Base-by-base conservation (phyloP, 2,888 invertebrate genomes). In the Scaptomyza cyrtandrae region DNA sequence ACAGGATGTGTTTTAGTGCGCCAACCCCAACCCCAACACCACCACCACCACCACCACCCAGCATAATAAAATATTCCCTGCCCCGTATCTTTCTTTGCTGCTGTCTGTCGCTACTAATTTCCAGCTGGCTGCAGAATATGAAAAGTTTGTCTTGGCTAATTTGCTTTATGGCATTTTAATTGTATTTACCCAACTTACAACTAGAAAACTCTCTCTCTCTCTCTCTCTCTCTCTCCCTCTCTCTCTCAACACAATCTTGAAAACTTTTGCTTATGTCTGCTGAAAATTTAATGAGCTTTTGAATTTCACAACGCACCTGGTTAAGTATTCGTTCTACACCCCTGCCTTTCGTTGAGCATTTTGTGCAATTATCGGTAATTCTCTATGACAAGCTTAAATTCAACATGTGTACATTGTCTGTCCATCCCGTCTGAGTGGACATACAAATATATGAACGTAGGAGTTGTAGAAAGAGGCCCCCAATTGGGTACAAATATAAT, bases 141-240 rank as follows among this genome's bases (percentile, higher is more conserved):
- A 88, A 86, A 86, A 83, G 77, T 88, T 85, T 85, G 81, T 75
- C 88, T 71, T 83, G 85, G 86, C 86, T 88, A 85, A 85, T 85
- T 85, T 85, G 77, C 79, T 88, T 88, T 85, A 85, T 88, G 85
- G 81, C 78, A 84, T 88, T 85, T 85, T 85, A 85, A 85, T 85
- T 85, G 86, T 88, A 84, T 85, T 85, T 85, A 67, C 78, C 59
- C 64, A 75, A 72, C 60, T 74, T 69, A 72, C 27, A 49, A 50
- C 56, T 61, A 48, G 37, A 53, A 61, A 55, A 41, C 27, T 13
- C 16, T 14, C 5, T 54, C 27, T 7, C 13, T 44, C 14, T n/a
- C 10, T 58, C 19, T 6, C 11, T 44, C 14, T n/a, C 45, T 13
- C 16, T 14, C 10, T 58, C 27, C n/a, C n/a, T n/a, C n/a, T n/a